Base-by-base conservation (phyloP, 1,140 invertebrate species). In the Solen grandis region DNA sequence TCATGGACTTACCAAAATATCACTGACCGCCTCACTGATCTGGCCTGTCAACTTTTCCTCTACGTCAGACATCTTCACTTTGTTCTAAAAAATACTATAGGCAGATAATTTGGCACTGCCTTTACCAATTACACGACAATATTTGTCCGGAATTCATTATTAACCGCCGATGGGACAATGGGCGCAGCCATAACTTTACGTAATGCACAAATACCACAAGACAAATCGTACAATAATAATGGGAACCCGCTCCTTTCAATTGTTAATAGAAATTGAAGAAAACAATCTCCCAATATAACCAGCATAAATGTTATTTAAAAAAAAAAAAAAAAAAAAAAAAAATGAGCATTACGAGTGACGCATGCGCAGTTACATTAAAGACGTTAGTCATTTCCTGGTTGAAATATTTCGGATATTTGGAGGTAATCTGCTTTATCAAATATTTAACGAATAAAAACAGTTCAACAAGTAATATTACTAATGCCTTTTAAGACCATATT, bases 1-100 rank as follows among this genome's bases (percentile, higher is more conserved):
- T 46, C 19, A 46, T 46, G 41, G 8, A 46, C 60, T 76, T 69
- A 85, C 84, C 78, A 85, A 50, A n/a, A 85, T 76, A 68, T 85
- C 84, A 14, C 69, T 50, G 14, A 81, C 16, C 10, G 62, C 36
- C 14, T n/a, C 31, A 33, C 68, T n/a, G 16, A 81, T 60, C 73
- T 73, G 68, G 19, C 35, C 38, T 8, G 68, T 13, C 19, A 73
- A 33, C 31, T 81, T 73, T 8, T 73, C 78, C 4, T 81, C 69
- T 19, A 73, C 38, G 31, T 81, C 68, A 62, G 78, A 35, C 78
- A 81, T 81, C 41, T 19, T 46, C 8, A 46, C 8, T 10, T 10
- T 46, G 8, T 19, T 46, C 41, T 19, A 10, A 10, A 10, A 10
- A 46, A 46, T 19, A 46, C 41, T 46, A 8, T 46, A 46, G 8